Evolutionary conservation across 2,888 invertebrate species (phyloP).

Genomic region (Cybosia mesomella): DNA sequence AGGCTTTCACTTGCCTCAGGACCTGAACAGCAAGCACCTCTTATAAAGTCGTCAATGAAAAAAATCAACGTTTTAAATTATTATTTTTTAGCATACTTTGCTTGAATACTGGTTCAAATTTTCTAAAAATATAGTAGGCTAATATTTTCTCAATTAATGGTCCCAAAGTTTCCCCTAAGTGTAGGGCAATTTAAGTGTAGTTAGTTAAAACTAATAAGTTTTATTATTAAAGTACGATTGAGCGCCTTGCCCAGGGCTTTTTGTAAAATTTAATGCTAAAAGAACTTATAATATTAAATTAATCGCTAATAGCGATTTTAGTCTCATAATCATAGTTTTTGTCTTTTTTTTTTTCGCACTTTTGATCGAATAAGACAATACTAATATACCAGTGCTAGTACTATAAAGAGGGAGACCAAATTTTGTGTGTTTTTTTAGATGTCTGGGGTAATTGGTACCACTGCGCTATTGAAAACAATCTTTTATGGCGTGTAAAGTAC

Average conservation of each 20-base stretch:
- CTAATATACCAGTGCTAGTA: no score
- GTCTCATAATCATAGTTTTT: neutral
- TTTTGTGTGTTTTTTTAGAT: no score
- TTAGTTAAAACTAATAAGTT: slow-evolving; percentile 1
- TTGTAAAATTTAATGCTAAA: neutral
- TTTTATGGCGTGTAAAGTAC: no score
- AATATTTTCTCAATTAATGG: neutral
- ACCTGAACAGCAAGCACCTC: no score
- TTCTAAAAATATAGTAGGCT: neutral
- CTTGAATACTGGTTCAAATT: neutral
- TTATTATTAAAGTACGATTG: neutral
- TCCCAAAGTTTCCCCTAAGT: neutral
- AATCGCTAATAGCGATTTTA: neutral
- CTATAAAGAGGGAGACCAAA: no score
- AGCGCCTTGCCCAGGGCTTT: neutral
- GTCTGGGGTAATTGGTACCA: no score
- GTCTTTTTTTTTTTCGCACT: no score
- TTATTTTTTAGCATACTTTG: neutral
- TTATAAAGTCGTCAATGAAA: neutral
- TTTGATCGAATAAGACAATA: no score
- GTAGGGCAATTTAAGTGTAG: neutral
- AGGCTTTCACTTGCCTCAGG: no score
- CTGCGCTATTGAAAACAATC: no score
- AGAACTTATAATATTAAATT: neutral
- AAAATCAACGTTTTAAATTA: neutral